These are phyloP conservation scores for Crocallis elinguaria DNA, from an alignment of 2,888 invertebrate genomes.

Conservation along the genomic window DNA sequence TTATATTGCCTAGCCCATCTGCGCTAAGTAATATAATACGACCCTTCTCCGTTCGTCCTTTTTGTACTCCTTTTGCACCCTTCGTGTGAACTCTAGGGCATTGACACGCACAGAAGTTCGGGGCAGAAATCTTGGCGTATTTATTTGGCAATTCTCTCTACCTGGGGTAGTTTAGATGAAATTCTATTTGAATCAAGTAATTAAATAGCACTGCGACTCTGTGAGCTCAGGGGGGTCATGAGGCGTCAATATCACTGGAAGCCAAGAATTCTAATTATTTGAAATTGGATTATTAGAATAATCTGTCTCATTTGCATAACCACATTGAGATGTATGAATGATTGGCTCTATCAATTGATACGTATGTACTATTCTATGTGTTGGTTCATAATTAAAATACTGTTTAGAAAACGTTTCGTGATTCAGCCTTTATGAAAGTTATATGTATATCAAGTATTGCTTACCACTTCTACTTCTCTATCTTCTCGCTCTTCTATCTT, in stretches of 20 bases:
- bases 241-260: constrained; percentile 19
- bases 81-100: constrained; percentile 58
- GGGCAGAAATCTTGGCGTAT: constrained; percentile 46
- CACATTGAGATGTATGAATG: constrained; percentile 13
- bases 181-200: constrained; percentile 35
- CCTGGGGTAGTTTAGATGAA: constrained; percentile 39
- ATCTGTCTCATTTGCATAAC: constrained; percentile 26
- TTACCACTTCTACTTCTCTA: background rate
- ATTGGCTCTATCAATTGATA: constrained; percentile 17
- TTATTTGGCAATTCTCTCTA: constrained; percentile 44
- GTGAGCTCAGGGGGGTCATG: constrained; percentile 20
- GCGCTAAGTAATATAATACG: constrained; percentile 53
- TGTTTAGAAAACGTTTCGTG: background rate
- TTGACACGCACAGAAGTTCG: constrained; percentile 54
- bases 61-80: constrained; percentile 55
- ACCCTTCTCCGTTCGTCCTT: constrained; percentile 53
- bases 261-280: constrained; percentile 18
- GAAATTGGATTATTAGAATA: constrained; percentile 17
- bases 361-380: constrained; percentile 10
- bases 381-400: constrained; percentile 8
- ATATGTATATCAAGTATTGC: background rate
- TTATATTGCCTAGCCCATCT: constrained; percentile 49
- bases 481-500: background rate
- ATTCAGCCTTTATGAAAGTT: background rate
- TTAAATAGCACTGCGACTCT: constrained; percentile 32